Evolutionary conservation across 2,113 vertebrate species (phyloP).

Genomic region (Baryphthengus martii): DNA sequence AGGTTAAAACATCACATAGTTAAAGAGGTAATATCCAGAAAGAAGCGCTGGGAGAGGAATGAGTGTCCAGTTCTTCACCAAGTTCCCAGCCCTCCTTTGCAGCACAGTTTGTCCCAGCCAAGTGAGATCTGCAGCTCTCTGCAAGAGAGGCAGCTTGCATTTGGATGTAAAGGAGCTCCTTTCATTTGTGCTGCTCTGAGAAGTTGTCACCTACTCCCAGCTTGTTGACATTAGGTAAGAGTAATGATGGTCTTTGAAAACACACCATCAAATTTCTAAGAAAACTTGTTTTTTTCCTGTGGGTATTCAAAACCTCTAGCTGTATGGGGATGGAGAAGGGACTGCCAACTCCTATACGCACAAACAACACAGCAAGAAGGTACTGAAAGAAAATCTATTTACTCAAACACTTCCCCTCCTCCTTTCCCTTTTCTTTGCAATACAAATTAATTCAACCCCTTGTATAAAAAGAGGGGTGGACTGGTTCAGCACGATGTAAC

Average conservation of each 20-base stretch:
- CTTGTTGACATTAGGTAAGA: background rate
- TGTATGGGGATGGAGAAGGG: background rate
- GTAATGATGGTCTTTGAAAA: background rate
- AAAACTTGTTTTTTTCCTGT: slow-evolving; percentile 6
- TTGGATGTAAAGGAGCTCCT: background rate
- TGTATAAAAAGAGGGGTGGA: background rate
- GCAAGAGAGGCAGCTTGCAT: background rate
- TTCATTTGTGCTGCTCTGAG: background rate
- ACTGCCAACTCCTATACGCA: background rate
- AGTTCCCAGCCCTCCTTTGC: background rate
- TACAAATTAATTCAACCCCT: slow-evolving; percentile 35
- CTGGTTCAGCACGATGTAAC: background rate
- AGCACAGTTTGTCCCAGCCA: background rate
- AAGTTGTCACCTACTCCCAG: background rate
- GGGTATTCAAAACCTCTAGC: background rate
- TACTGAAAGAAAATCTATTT: slow-evolving; percentile 3
- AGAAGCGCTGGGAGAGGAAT: background rate
- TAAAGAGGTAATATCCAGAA: background rate
- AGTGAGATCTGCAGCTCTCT: background rate
- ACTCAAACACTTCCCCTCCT: background rate
- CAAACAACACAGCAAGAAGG: slow-evolving; percentile 11
- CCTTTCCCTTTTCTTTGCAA: background rate
- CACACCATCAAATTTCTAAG: background rate
- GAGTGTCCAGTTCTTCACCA: background rate
- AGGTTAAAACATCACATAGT: background rate